Percentiles rank a stretch among this genome's conserved stretches.
These are phyloP conservation scores for Lochmaea capreae DNA, from an alignment of 2,888 invertebrate species.

Conservation along the genomic window DNA sequence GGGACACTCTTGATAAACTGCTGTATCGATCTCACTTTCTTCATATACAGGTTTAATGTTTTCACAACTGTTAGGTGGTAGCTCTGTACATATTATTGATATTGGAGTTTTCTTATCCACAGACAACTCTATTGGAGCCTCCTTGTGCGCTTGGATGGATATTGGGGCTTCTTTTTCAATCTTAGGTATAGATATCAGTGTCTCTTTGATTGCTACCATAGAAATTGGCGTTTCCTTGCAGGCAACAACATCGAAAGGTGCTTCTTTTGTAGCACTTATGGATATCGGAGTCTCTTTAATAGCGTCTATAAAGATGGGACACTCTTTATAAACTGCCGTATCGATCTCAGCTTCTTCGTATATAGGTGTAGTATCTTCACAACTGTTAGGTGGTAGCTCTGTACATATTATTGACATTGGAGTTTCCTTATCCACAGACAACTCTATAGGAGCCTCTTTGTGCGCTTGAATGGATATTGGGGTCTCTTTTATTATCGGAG, in stretches of 20 bases:
- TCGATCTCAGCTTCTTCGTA: background rate
- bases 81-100: background rate
- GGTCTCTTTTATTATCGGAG: too few species aligned
- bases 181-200: background rate
- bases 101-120: background rate
- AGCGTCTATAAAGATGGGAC: background rate
- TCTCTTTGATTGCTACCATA: background rate
- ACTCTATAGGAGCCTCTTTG: too few species aligned
- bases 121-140: too few species aligned
- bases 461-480: background rate
- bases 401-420: background rate
- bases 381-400: background rate
- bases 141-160: background rate
- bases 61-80: background rate
- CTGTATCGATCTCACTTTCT: background rate
- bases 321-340: background rate
- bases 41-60: too few species aligned
- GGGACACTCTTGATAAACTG: slow-evolving; percentile 1
- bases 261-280: too few species aligned
- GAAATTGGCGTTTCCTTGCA: slow-evolving; percentile 2
- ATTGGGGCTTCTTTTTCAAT: too few species aligned
- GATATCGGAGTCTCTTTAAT: background rate
- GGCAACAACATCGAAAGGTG: background rate
- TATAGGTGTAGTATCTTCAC: background rate
- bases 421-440: too few species aligned